A percentile compares a stretch with the other conserved stretches of the same genome.
phyloP scores from a whole-genome alignment of 2,113 vertebrate species.

The Panthera uncia region DNA sequence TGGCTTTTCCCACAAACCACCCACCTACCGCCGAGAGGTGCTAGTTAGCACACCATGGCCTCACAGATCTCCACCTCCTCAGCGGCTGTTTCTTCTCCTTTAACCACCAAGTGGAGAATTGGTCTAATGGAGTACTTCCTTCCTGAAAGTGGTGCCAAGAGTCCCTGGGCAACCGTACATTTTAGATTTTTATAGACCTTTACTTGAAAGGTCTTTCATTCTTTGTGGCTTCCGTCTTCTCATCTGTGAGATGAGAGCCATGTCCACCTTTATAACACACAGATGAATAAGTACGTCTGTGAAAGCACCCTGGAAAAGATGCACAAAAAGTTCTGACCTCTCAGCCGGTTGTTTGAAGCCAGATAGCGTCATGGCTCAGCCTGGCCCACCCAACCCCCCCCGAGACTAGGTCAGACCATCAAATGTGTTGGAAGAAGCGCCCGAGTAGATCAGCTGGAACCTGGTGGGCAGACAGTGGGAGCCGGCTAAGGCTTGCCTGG shows the following conservation, averaged over 20 bases:
- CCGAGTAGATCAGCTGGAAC: neutral
- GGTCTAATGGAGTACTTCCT: neutral
- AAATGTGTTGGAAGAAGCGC: neutral
- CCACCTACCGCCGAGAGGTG: neutral
- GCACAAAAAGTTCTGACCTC: neutral
- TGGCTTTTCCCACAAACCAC: neutral
- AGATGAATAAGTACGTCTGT: neutral
- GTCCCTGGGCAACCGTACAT: neutral
- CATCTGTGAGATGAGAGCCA: slow-evolving; percentile 17
- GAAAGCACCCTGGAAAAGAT: slow-evolving; percentile 15
- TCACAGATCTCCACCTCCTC: neutral
- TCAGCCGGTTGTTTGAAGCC: neutral
- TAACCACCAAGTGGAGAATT: neutral
- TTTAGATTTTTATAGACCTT: neutral
- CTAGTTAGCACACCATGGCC: neutral
- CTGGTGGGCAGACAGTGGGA: neutral
- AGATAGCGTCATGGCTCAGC: neutral
- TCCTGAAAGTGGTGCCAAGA: neutral
- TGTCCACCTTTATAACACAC: neutral
- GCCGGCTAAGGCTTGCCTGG: neutral
- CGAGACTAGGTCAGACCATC: neutral
- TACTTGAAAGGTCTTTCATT: slow-evolving; percentile 27
- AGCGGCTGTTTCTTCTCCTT: neutral
- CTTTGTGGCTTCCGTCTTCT: slow-evolving; percentile 4
- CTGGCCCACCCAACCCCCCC: neutral